These are phyloP conservation scores for Takifugu rubripes DNA, from an alignment of 2,797 vertebrate genomes.

Conservation along the genomic window DNA sequence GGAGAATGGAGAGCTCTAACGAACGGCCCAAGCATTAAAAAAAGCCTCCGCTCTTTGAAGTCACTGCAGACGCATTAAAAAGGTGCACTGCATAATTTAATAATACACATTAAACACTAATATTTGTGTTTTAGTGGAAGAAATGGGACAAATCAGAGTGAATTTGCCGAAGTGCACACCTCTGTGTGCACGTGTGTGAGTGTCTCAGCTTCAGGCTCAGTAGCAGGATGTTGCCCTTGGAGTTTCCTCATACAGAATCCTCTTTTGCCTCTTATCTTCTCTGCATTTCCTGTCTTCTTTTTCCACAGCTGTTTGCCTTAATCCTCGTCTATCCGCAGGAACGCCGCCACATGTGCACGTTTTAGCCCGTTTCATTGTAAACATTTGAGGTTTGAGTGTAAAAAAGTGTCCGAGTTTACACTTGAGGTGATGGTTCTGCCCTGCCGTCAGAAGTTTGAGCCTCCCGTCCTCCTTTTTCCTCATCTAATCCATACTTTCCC, in stretches of 20 bases:
- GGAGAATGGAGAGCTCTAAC: constrained; percentile 3
- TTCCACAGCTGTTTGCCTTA: constrained; percentile 6
- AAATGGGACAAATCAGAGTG: constrained; percentile 15
- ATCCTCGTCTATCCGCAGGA: background rate
- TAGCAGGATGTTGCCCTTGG: constrained; percentile 40
- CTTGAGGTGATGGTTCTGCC: no score
- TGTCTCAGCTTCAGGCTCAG: constrained; percentile 22
- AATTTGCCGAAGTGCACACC: constrained; percentile 1
- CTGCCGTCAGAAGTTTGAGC: no score
- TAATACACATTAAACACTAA: background rate
- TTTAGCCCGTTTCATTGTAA: no score
- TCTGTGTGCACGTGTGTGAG: constrained; percentile 1
- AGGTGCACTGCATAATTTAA: background rate
- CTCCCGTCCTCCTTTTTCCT: background rate
- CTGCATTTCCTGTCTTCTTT: constrained; percentile 31
- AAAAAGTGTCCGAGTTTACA: no score
- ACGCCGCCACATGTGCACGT: no score
- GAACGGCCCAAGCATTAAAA: no score
- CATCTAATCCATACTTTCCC: constrained; percentile 4
- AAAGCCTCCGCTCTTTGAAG: no score
- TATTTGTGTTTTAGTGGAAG: background rate
- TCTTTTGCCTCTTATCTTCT: constrained; percentile 25
- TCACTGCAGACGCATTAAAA: no score
- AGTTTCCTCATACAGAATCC: constrained; percentile 47
- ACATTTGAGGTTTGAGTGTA: no score